Percentiles rank a stretch among this genome's conserved stretches.
Conservation (phyloP, 2,888 invertebrate species). For the Lamellibrachia columna region DNA sequence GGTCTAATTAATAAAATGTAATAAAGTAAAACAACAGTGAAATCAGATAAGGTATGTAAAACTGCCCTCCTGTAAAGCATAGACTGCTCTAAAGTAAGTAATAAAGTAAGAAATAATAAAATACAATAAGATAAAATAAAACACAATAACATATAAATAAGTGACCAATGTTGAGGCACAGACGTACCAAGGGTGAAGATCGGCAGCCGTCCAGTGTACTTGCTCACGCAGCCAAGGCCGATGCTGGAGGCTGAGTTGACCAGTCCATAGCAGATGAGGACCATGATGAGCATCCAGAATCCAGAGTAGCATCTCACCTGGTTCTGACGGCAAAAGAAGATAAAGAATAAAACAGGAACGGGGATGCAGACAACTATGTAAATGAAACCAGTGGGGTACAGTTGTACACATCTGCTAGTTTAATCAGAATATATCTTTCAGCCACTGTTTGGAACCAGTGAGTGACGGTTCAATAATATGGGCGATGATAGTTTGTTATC, state of each 20-base stretch:
- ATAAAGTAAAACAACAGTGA: too few species aligned
- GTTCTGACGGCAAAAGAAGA: background rate
- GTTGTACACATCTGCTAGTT: background rate
- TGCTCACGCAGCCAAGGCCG: constrained; percentile 11
- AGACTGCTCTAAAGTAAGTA: too few species aligned
- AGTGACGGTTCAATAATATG: background rate
- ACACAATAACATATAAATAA: too few species aligned
- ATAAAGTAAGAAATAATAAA: too few species aligned
- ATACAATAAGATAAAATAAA: too few species aligned
- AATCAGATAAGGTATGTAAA: too few species aligned
- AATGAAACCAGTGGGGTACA: background rate
- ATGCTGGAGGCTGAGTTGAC: constrained; percentile 6
- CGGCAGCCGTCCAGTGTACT: background rate
- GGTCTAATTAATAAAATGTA: too few species aligned
- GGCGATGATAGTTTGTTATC: background rate
- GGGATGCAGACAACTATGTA: background rate
- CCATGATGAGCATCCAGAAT: background rate
- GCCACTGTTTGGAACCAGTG: too few species aligned
- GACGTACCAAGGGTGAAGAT: background rate
- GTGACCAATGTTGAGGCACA: background rate
- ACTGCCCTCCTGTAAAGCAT: too few species aligned
- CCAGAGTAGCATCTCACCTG: background rate
- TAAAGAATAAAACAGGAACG: too few species aligned
- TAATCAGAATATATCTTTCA: background rate
- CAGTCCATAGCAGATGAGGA: background rate